Evolutionary conservation across 1,140 invertebrate species (phyloP), one percentile per base, ranked within the genome.

Genomic region (Panulirus ornatus): DNA sequence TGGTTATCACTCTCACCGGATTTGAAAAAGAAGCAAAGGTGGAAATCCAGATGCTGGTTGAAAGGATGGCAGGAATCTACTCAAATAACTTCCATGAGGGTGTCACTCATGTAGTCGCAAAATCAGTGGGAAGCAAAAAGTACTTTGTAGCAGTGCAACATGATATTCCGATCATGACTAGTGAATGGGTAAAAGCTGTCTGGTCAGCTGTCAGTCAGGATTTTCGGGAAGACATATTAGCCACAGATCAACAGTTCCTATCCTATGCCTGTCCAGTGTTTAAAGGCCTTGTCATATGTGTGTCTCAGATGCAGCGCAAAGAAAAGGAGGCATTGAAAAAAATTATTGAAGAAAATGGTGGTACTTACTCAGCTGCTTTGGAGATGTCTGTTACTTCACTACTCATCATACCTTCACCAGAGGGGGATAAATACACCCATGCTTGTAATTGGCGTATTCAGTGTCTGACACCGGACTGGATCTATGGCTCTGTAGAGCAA

Each of bases 31-130:
- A 71, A 30, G 47, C 51, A 38, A 84, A 89, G 27, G 81, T 38
- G n/a, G 94, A 95, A 44, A 94, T 98, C 5, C 95, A 96, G 93
- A 94, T 95, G 36, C 96, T 96, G 92, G 95, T 98, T 0, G 94
- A 96, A 92, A 96, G 96, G 93, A 98, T 98, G 97, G 97, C 97
- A 84, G 98, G 97, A 5, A 94, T 96, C 19, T 97, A 96, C 92
- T 96, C 95, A 19, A 95, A 95, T 91, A 95, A 95, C 81, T 95
- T 98, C 51, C 96, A 96, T 44, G 95, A 95, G 82, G 95, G 95
- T 89, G 96, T 96, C 2, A 98, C 97, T 22, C 97, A 98, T 94
- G 95, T 99, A 34, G 95, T 98, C 5, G 96, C 97, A 16, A 96
- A 96, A 27, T 51, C 88, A 47, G 92, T 92, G 22, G 87, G 73